These are phyloP conservation scores for Metaphire vulgaris DNA, from an alignment of 1,140 invertebrate genomes.

Conservation along the genomic window DNA sequence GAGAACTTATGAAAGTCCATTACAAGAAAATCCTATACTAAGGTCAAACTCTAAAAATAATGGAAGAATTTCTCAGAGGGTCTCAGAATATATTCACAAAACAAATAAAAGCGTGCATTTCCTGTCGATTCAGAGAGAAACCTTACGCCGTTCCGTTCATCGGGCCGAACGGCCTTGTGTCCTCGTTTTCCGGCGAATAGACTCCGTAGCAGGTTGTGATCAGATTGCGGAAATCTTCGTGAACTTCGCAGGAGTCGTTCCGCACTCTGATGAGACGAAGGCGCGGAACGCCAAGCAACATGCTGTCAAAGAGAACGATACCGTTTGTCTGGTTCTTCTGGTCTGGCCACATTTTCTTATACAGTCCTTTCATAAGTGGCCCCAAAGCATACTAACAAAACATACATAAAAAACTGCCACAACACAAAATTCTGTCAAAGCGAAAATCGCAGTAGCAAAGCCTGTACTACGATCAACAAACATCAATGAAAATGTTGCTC, in stretches of 20 bases:
- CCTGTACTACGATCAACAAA: too few relatives aligned
- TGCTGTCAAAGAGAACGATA: conserved; percentile 48
- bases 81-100: too few relatives aligned
- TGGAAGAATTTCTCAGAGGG: too few relatives aligned
- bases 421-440: too few relatives aligned
- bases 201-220: conserved; percentile 59
- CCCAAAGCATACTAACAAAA: conserved; percentile 13
- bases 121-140: too few relatives aligned
- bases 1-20: too few relatives aligned
- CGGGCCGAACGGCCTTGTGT: conserved; percentile 54
- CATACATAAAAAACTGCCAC: neutral
- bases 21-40: too few relatives aligned
- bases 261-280: conserved; percentile 57
- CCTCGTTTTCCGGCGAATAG: conserved; percentile 56
- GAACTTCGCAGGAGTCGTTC: conserved; percentile 60
- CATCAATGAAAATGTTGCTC: too few relatives aligned
- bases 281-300: conserved; percentile 60
- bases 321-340: conserved; percentile 58
- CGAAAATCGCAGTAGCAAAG: too few relatives aligned
- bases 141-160: conserved; percentile 44
- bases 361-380: conserved; percentile 19
- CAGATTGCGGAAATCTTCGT: conserved; percentile 57
- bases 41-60: too few relatives aligned
- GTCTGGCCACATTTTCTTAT: conserved; percentile 45
- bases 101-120: too few relatives aligned